phyloP scores from a whole-genome alignment of 2,113 vertebrate species.

The Hyla sarda region DNA sequence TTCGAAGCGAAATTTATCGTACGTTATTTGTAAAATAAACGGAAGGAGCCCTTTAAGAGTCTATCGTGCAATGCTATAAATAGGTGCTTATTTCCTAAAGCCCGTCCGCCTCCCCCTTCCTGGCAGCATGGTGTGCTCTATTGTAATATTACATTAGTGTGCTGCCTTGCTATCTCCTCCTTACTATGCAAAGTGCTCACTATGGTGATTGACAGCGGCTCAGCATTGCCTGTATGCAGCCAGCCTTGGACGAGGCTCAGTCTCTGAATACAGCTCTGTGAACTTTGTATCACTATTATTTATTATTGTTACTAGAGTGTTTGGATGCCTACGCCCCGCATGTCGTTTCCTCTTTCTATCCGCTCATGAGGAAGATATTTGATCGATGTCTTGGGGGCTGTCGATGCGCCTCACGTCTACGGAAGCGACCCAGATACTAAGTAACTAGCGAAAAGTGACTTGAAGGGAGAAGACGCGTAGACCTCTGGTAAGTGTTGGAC shows the following conservation, averaged over 20 bases:
- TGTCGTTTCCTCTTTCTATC: slow-evolving; percentile 35
- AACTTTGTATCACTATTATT: slow-evolving; percentile 14
- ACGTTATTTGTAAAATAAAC: neutral
- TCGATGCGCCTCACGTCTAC: neutral
- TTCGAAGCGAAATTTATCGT: neutral
- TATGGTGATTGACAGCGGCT: slow-evolving; percentile 43
- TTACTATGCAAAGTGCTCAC: slow-evolving; percentile 33
- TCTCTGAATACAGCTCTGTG: neutral
- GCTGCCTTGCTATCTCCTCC: slow-evolving; percentile 29
- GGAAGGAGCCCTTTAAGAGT: neutral
- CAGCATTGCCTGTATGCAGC: slow-evolving; percentile 39
- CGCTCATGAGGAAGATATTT: slow-evolving; percentile 7
- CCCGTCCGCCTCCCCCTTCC: neutral
- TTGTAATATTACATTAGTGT: slow-evolving; percentile 48
- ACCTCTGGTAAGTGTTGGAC: slow-evolving; percentile 10
- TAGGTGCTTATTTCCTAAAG: neutral
- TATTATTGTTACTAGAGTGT: neutral
- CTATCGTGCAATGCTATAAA: neutral
- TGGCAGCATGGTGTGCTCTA: neutral
- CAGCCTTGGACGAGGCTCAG: neutral
- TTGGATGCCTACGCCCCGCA: slow-evolving; percentile 5
- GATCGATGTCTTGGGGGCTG: slow-evolving; percentile 25
- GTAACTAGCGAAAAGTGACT: slow-evolving; percentile 5
- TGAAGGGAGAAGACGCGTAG: neutral
- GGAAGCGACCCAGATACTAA: slow-evolving; percentile 16